Evolutionary conservation across 2,797 vertebrate species (phyloP), one percentile per base, ranked within the genome.

Genomic region (Staurois parvus): DNA sequence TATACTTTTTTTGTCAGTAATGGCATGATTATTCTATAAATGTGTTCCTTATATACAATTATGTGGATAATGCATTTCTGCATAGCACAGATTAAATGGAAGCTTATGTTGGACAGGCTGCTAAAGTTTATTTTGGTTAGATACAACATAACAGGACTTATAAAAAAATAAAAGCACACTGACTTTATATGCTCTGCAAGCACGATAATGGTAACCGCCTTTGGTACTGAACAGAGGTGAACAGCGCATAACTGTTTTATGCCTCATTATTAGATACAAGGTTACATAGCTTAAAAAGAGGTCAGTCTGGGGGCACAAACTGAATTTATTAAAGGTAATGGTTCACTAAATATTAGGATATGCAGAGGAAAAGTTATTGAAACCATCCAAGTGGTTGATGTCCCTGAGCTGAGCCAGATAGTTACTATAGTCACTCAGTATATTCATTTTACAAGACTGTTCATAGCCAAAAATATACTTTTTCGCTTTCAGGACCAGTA

Each of bases 41-140:
- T 37, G 24, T n/a, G 12, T n/a, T 42, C 42, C 10, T 13, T 59
- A 2, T 72, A 59, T 19, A 81, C 32, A 72, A 40, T 72, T 72
- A 59, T 59, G 17, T 15, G 32, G 45, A 19, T 52, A 52, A n/a
- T 81, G 29, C 45, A 81, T 81, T 52, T 68, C 24, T 72, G 48
- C 42, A 13, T 56, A 34, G 30, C 26, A n/a, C n/a, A 72, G 29
- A 81, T 56, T 59, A 37, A 79, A 72, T 81, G 13, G 30, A 81
- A 72, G 68, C 67, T 13, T 17, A 81, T 72, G 79, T 37, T 72
- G 45, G 13, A 6, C 45, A 70, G 21, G 9, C 79, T 52, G 67
- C 30, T 70, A 52, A 78, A 79, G 40, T 21, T 79, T 67, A 79
- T 30, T 13, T 34, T 72, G 30, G 72, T 72, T 37, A 81, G 79